Conservation (phyloP, 2,113 vertebrate genomes). For the Amblyornis subalaris region DNA sequence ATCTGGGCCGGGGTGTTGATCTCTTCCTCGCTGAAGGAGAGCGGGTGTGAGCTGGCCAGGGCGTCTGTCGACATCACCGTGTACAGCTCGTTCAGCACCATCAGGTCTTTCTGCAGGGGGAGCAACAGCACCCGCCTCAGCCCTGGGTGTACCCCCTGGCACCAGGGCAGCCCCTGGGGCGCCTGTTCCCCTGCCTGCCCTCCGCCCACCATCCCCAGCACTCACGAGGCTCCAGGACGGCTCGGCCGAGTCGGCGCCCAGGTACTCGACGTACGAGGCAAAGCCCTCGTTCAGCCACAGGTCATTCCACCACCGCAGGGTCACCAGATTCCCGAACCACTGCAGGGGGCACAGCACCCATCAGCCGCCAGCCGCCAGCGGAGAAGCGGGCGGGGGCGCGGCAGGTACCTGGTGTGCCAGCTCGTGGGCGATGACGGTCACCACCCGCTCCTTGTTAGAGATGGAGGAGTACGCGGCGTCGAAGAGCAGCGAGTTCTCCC, state of each 20-base stretch:
- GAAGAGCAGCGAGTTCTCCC: conserved; percentile 85
- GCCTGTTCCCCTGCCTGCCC: fast-evolving
- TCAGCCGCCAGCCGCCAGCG: fast-evolving
- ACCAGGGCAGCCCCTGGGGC: fast-evolving
- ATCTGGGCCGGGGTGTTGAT: conserved; percentile 83
- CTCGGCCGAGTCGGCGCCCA: conserved; percentile 74
- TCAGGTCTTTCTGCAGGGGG: conserved; percentile 79
- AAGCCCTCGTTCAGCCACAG: conserved; percentile 94
- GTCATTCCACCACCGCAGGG: conserved; percentile 88
- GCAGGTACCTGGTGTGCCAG: conserved; percentile 88
- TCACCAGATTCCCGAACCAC: conserved; percentile 96
- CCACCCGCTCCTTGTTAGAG: conserved; percentile 85
- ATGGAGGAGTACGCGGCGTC: conserved; percentile 73
- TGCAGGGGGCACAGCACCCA: neutral
- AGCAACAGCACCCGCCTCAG: fast-evolving
- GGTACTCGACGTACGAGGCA: conserved; percentile 85
- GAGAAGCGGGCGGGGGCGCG: fast-evolving
- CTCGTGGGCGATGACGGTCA: conserved; percentile 84
- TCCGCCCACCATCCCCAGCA: neutral
- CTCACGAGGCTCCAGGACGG: conserved; percentile 80
- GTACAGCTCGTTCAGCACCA: conserved; percentile 80
- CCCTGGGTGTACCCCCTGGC: fast-evolving
- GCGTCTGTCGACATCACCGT: conserved; percentile 82
- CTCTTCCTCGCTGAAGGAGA: conserved; percentile 76
- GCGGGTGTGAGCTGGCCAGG: conserved; percentile 86